Base-by-base conservation (phyloP, 2,888 invertebrate species). In the Drosophila maculinotata region DNA sequence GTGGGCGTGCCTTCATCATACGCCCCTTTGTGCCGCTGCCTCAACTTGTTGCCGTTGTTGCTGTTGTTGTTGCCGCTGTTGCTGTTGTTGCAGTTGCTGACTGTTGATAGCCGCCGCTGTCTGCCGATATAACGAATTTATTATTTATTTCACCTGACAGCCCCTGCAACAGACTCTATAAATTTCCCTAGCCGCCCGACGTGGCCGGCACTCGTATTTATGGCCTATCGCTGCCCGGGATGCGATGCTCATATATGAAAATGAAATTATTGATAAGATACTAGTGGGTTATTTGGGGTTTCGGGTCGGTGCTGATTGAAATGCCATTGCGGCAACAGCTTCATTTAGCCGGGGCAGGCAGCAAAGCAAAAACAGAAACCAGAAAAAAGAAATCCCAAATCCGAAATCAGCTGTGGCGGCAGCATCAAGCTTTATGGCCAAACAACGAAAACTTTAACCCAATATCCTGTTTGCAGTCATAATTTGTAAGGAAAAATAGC, bases 131-230 rank as follows among this genome's bases (percentile, higher is more conserved):
- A 89, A 90, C 91, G 89, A 90, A 90, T 91, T 90, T 90, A 90
- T 90, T 90, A 90, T 90, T 91, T 90, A 90, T 91, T 91, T 90
- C 91, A 91, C 90, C 91, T 90, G 90, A 91, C 90, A 91, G 89
- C 86, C 80, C 83, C 79, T 78, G 85, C 90, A 90, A 86, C 89
- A 90, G 88, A 90, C 86, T 88, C 90, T 82, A 89, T 90, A 89
- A 90, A 89, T 89, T 89, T 89, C 76, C 68, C 88, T 85, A 87
- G 87, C 85, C 79, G 63, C 57, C 74, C 68, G 65, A 31, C 62
- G 28, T 15, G 9, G 44, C 12, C 33, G 49, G 39, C n/a, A 20
- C 20, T 26, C 36, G 58, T 76, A 76, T 75, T 75, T 75, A 75
- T 69, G 78, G 54, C 48, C 75, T 64, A 77, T 64, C 69, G 63